Percentiles rank a stretch among this genome's conserved stretches.
Conservation (phyloP, 2,888 invertebrate species). For the Pterostichus madidus region DNA sequence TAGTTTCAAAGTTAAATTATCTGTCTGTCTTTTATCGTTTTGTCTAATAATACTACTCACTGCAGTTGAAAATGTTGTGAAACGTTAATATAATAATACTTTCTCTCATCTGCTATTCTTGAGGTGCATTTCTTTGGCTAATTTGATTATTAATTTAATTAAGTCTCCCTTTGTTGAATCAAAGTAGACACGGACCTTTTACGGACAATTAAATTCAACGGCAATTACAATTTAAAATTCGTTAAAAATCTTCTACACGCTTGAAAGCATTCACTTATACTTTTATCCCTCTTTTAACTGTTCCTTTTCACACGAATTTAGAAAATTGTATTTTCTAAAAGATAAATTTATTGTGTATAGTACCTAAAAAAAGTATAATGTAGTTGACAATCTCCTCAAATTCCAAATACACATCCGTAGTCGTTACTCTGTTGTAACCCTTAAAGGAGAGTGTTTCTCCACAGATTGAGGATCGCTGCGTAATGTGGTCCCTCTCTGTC, state of each 20-base stretch:
- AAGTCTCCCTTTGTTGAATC: constrained; percentile 46
- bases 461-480: constrained; percentile 50
- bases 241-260: constrained; percentile 25
- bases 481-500: constrained; percentile 33
- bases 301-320: constrained; percentile 24
- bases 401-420: background rate
- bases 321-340: constrained; percentile 34
- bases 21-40: background rate
- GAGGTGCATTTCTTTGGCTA: constrained; percentile 41
- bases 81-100: constrained; percentile 15
- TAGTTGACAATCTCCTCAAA: constrained; percentile 3
- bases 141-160: constrained; percentile 56
- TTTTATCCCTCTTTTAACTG: constrained; percentile 5
- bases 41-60: background rate
- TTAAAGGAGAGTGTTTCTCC: constrained; percentile 16
- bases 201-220: constrained; percentile 53
- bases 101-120: background rate
- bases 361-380: constrained; percentile 25
- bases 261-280: constrained; percentile 34
- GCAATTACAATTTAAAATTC: constrained; percentile 43
- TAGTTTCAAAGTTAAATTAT: too few species aligned
- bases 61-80: background rate
- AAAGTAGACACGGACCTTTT: constrained; percentile 33
- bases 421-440: constrained; percentile 2
- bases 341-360: constrained; percentile 19